These are phyloP conservation scores for Ceraclea dissimilis DNA, from an alignment of 2,888 invertebrate species.

Conservation along the genomic window DNA sequence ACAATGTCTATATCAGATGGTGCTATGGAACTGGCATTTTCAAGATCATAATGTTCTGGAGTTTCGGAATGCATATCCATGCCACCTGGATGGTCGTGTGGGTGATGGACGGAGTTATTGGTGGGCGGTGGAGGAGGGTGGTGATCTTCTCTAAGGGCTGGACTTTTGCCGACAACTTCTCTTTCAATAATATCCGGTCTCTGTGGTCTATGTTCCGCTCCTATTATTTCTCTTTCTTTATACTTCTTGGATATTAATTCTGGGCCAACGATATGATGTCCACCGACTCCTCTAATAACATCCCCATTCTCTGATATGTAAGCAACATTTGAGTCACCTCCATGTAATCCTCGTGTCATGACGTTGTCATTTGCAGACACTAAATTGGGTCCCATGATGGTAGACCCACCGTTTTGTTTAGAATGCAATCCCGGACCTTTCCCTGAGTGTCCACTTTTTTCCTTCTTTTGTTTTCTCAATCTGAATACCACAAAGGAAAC, in stretches of 20 bases:
- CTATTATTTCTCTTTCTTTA: conserved; percentile 75
- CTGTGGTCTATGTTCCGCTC: conserved; percentile 67
- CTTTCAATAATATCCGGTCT: conserved; percentile 91
- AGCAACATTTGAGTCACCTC: conserved; percentile 61
- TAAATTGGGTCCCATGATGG: conserved; percentile 61
- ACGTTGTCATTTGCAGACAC: conserved; percentile 63
- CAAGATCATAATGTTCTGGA: conserved; percentile 92
- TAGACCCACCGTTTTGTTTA: conserved; percentile 68
- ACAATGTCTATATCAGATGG: conserved; percentile 96
- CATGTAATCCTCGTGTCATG: conserved; percentile 60
- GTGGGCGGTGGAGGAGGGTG: conserved; percentile 74
- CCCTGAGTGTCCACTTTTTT: conserved; percentile 62
- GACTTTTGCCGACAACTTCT: conserved; percentile 78
- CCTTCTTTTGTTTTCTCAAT: conserved; percentile 77
- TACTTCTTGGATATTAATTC: conserved; percentile 84
- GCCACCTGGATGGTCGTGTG: conserved; percentile 63
- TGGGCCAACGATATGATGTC: conserved; percentile 74
- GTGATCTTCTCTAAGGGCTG: conserved; percentile 69
- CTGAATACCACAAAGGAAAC: conserved; percentile 91
- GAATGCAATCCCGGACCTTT: conserved; percentile 64
- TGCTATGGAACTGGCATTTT: conserved; percentile 95
- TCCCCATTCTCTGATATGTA: conserved; percentile 68
- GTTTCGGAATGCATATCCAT: conserved; percentile 71
- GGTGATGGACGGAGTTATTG: conserved; percentile 61
- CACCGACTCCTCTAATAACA: conserved; percentile 65